These are phyloP conservation scores for Cyaniris semiargus DNA, from an alignment of 2,888 invertebrate genomes.

Conservation along the genomic window DNA sequence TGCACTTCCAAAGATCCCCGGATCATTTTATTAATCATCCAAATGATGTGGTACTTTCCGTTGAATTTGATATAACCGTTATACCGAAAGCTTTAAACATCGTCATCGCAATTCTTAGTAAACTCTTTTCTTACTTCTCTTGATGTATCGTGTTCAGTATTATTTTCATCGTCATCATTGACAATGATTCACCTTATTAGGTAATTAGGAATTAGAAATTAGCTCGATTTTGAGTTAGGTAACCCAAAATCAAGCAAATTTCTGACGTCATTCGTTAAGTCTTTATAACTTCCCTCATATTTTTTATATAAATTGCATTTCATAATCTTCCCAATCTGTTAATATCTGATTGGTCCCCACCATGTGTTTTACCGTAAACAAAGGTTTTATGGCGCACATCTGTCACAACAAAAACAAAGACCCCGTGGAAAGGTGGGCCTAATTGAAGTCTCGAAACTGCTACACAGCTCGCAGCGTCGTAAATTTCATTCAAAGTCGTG, in stretches of 20 bases:
- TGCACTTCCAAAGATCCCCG: background rate
- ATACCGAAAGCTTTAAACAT: background rate
- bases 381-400: constrained; percentile 6
- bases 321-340: background rate
- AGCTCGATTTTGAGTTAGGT: no score
- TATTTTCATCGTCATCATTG: background rate
- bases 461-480: background rate
- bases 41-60: constrained; percentile 10
- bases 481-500: constrained; percentile 9
- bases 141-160: background rate
- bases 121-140: background rate
- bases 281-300: no score
- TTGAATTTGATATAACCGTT: background rate
- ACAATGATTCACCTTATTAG: background rate
- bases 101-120: background rate
- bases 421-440: background rate
- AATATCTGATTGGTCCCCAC: background rate
- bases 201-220: no score
- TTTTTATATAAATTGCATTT: background rate
- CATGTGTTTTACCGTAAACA: constrained; percentile 16
- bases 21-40: background rate
- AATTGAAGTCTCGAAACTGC: background rate
- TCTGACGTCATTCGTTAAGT: no score
- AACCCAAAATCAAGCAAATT: background rate
- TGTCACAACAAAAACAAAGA: constrained; percentile 19